Conservation (phyloP, 2,888 invertebrate genomes). For the Willowsia nigromaculata region DNA sequence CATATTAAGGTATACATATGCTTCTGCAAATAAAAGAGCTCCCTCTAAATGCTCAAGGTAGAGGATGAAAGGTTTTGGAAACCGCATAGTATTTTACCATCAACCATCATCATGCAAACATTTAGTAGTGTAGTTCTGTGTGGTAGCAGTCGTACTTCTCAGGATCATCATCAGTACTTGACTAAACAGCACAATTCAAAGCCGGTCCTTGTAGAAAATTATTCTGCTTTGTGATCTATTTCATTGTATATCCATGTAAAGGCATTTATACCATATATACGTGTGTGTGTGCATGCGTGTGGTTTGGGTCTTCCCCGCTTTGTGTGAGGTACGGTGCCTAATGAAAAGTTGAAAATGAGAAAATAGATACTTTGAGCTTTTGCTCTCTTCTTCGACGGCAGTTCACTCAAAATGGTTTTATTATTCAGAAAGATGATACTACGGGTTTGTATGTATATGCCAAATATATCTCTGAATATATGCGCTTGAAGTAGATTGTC, state of each 20-base stretch:
- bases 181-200: background rate
- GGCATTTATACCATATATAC: background rate
- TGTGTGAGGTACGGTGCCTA: background rate
- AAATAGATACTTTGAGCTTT: slow-evolving; percentile 18
- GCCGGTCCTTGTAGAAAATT: background rate
- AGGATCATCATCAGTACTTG: background rate
- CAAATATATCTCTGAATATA: background rate
- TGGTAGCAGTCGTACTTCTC: background rate
- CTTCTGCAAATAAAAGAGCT: background rate
- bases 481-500: background rate
- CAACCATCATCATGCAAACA: background rate
- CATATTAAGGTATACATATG: background rate
- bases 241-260: background rate
- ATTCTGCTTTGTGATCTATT: background rate
- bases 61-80: slow-evolving; percentile 15
- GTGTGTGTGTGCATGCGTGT: background rate
- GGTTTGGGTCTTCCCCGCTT: background rate
- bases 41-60: background rate
- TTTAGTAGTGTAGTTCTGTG: background rate
- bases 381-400: background rate
- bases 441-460: background rate
- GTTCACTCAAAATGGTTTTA: background rate
- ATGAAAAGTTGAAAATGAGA: slow-evolving; percentile 35
- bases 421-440: background rate
- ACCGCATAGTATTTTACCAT: slow-evolving; percentile 23